phyloP scores from a whole-genome alignment of 1,140 invertebrate species.

The Meloidogyne floridensis region DNA sequence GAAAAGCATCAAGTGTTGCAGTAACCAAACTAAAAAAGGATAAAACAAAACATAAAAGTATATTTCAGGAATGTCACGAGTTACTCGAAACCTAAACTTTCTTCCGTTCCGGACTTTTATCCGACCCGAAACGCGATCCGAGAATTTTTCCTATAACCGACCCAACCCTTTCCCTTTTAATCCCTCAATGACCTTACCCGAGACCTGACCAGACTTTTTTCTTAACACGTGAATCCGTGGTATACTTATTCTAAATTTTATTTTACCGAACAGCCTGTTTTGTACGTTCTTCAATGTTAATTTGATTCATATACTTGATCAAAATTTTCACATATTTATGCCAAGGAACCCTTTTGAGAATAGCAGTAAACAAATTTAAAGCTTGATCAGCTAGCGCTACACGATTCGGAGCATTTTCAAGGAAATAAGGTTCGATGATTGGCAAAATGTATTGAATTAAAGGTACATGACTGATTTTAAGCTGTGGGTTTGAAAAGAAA shows the following conservation, averaged over 20 bases:
- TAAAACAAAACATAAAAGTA: not conserved
- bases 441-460: slow-evolving; percentile 82
- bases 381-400: slow-evolving; percentile 82
- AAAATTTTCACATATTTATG: slow-evolving; percentile 59
- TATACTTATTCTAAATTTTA: slow-evolving; percentile 57
- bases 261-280: slow-evolving; percentile 76
- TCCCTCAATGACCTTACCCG: too few relatives aligned
- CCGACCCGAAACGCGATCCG: too few relatives aligned
- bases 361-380: slow-evolving; percentile 57
- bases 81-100: too few relatives aligned
- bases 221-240: not conserved
- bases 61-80: too few relatives aligned
- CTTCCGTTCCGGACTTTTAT: too few relatives aligned
- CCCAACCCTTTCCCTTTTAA: too few relatives aligned
- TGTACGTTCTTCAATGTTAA: slow-evolving; percentile 73
- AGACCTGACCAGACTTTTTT: too few relatives aligned
- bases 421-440: slow-evolving; percentile 78
- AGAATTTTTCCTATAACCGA: too few relatives aligned
- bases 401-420: slow-evolving; percentile 77
- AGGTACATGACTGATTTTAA: slow-evolving; percentile 46
- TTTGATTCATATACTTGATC: slow-evolving; percentile 69
- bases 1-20: slow-evolving; percentile 83
- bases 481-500: slow-evolving; percentile 32
- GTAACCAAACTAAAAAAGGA: slow-evolving; percentile 74
- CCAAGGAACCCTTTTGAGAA: slow-evolving; percentile 49